Conservation (phyloP, 2,113 vertebrate species). For the Sorex araneus region DNA sequence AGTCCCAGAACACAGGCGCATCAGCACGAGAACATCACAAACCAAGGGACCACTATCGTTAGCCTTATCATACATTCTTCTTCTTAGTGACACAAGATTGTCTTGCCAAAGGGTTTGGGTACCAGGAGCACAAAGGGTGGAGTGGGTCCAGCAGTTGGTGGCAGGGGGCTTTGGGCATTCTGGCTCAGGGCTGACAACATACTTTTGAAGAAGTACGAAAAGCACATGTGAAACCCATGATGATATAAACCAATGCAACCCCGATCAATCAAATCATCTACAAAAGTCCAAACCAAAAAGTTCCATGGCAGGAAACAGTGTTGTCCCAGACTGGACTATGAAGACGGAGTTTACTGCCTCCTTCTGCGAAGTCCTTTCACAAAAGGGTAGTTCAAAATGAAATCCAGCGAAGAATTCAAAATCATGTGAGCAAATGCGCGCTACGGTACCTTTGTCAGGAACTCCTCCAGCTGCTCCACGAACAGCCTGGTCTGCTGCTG, state of each 20-base stretch:
- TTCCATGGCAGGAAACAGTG: neutral
- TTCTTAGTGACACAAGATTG: conserved; percentile 16
- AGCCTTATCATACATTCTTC: neutral
- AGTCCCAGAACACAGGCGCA: neutral
- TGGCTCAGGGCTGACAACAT: neutral
- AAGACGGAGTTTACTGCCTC: neutral
- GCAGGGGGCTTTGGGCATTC: neutral
- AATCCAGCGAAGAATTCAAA: neutral
- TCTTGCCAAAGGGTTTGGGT: neutral
- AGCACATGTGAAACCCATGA: no score
- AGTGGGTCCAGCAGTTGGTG: neutral
- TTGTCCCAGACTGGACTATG: neutral
- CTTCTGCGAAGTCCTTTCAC: neutral
- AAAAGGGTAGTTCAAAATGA: conserved; percentile 18
- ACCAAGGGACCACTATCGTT: neutral
- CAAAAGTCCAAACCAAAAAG: conserved; percentile 6
- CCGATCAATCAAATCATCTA: neutral
- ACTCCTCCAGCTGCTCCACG: conserved; percentile 95
- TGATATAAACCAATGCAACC: no score
- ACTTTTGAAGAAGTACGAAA: no score
- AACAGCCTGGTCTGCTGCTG: conserved; percentile 98
- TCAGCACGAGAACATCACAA: neutral
- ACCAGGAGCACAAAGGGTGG: neutral
- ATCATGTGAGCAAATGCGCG: neutral
- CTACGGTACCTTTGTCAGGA: conserved; percentile 95